Conservation (phyloP, 2,888 invertebrate species). For the Folsomia candida region DNA sequence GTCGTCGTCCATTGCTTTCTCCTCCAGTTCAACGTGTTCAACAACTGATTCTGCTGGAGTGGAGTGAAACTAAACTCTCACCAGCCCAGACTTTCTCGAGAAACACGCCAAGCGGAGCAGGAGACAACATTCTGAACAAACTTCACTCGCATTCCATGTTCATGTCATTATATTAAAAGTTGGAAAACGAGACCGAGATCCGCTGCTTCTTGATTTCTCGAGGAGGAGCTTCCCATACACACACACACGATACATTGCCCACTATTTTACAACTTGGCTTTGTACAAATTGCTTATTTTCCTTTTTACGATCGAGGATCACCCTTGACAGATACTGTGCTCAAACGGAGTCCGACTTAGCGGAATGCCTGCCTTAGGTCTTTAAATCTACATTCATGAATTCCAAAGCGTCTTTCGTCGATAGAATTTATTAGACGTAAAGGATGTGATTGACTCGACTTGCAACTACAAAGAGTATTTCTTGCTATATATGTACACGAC, state of each 20-base stretch:
- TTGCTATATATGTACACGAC: background rate
- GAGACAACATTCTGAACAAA: background rate
- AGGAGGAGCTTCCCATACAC: too few species aligned
- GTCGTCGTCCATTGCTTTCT: background rate
- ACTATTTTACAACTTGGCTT: background rate
- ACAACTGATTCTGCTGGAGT: slow-evolving; percentile 16
- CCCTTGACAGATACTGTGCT: background rate
- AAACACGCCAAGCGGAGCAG: slow-evolving; percentile 25
- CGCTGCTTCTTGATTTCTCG: too few species aligned
- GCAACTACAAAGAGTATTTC: too few species aligned
- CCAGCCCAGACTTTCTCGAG: slow-evolving; percentile 7
- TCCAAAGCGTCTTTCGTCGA: background rate
- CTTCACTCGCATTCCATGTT: background rate
- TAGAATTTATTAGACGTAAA: slow-evolving; percentile 5
- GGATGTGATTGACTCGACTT: too few species aligned
- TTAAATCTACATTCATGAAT: background rate
- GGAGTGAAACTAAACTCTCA: background rate
- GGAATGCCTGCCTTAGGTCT: background rate
- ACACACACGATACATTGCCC: background rate
- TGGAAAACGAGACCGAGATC: too few species aligned
- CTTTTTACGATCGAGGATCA: background rate
- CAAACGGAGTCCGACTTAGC: background rate
- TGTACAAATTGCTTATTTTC: background rate
- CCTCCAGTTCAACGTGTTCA: background rate
- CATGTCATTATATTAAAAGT: too few species aligned